Percentiles rank a stretch among this genome's conserved stretches.
Evolutionary conservation across 1,140 invertebrate genomes (phyloP).

Genomic region (Hycleus cichorii): DNA sequence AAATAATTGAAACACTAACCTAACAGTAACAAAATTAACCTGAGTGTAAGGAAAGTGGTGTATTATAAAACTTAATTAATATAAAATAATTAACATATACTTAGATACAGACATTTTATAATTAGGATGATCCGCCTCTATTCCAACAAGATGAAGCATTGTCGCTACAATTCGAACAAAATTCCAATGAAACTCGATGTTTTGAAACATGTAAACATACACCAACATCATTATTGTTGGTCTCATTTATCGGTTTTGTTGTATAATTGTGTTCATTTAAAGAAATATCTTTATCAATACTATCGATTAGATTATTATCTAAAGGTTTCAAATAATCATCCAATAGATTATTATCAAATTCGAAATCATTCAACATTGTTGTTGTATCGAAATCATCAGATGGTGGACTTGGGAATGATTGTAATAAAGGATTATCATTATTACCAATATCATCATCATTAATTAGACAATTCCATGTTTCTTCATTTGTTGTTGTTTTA

Average conservation of each 20-base stretch:
- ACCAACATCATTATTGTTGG: conserved; percentile 35
- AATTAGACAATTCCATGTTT: background rate
- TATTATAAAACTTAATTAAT: background rate
- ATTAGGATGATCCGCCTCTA: conserved; percentile 9
- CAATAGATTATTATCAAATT: conserved; percentile 18
- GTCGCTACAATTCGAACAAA: conserved; percentile 44
- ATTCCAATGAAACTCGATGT: conserved; percentile 48
- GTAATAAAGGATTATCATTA: background rate
- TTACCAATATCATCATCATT: background rate
- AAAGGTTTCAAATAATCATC: background rate
- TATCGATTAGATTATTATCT: background rate
- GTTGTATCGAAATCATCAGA: background rate
- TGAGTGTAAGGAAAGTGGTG: conserved; percentile 14
- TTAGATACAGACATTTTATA: conserved; percentile 15
- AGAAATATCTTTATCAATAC: background rate
- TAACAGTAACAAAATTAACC: conserved; percentile 4
- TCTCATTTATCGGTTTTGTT: conserved; percentile 1
- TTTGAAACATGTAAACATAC: conserved; percentile 49
- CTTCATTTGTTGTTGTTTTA: conserved; percentile 2
- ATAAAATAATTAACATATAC: background rate
- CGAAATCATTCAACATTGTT: background rate
- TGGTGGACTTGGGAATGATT: background rate
- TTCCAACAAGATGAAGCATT: conserved; percentile 32
- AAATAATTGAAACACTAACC: background rate
- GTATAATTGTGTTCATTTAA: conserved; percentile 30